Conservation (phyloP, 2,113 vertebrate species). For the Phalacrocorax carbo region DNA sequence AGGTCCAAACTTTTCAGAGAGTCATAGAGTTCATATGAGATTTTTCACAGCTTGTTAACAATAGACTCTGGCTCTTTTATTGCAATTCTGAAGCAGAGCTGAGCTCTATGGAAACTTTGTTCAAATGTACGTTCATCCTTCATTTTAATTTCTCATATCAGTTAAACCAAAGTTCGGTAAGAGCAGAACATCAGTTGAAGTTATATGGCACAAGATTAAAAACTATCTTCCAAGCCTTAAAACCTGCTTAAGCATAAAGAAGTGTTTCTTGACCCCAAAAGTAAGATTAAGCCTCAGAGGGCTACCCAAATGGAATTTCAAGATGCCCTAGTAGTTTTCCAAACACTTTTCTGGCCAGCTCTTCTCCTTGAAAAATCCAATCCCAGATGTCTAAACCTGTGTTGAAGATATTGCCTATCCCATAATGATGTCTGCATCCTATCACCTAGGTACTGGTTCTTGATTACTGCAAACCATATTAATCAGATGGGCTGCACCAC, state of each 20-base stretch:
- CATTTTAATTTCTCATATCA: not conserved
- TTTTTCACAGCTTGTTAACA: not conserved
- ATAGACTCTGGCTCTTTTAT: not conserved
- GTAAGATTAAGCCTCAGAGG: not conserved
- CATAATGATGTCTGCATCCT: not conserved
- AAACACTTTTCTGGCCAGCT: not conserved
- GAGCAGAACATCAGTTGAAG: not conserved
- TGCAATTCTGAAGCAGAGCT: not conserved
- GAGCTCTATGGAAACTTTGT: not conserved
- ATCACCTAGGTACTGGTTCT: not conserved
- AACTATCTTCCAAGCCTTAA: not conserved
- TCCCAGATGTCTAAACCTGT: not conserved
- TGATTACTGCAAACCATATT: not conserved
- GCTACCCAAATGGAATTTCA: not conserved
- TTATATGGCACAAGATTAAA: not conserved
- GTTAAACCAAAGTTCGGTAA: not conserved
- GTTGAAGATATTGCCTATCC: not conserved
- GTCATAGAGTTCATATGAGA: not conserved
- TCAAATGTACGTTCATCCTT: not conserved
- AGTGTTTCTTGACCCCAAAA: not conserved
- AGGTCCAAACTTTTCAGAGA: not conserved
- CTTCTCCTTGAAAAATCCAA: not conserved
- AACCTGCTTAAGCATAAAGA: not conserved
- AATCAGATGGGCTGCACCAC: not conserved
- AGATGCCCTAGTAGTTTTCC: not conserved